These are phyloP conservation scores for Campylomormyrus tamandua DNA, from an alignment of 2,113 vertebrate genomes.

Conservation along the genomic window DNA sequence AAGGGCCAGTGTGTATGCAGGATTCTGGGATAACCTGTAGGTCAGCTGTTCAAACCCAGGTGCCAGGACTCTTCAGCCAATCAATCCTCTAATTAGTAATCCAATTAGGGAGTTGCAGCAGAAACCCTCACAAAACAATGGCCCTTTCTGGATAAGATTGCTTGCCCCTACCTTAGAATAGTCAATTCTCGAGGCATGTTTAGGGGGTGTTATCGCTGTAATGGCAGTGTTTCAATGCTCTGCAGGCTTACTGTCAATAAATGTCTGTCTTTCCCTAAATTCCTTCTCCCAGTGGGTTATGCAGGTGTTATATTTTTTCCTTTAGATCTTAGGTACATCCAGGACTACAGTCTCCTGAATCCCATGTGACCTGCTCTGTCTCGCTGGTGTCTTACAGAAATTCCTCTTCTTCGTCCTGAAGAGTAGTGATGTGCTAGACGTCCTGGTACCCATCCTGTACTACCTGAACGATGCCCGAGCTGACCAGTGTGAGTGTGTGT, in stretches of 20 bases:
- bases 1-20: background rate
- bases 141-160: background rate
- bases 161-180: background rate
- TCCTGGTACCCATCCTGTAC: constrained; percentile 88
- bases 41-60: background rate
- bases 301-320: background rate
- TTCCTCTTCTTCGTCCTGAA: constrained; percentile 98
- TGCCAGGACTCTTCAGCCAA: background rate
- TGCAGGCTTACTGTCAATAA: background rate
- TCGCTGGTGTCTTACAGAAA: constrained; percentile 63
- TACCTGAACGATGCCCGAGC: constrained; percentile 96
- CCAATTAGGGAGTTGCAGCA: background rate
- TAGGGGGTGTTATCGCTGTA: background rate
- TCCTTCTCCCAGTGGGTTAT: background rate
- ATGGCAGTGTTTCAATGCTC: background rate
- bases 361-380: background rate
- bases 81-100: background rate
- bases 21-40: background rate
- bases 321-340: background rate
- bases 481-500: constrained; percentile 80
- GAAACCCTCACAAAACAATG: background rate
- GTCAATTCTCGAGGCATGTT: background rate
- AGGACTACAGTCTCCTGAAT: background rate
- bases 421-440: constrained; percentile 92
- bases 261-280: background rate